These are phyloP conservation scores for Coregonus ussuriensis DNA, from an alignment of 2,797 vertebrate species.

Conservation along the genomic window DNA sequence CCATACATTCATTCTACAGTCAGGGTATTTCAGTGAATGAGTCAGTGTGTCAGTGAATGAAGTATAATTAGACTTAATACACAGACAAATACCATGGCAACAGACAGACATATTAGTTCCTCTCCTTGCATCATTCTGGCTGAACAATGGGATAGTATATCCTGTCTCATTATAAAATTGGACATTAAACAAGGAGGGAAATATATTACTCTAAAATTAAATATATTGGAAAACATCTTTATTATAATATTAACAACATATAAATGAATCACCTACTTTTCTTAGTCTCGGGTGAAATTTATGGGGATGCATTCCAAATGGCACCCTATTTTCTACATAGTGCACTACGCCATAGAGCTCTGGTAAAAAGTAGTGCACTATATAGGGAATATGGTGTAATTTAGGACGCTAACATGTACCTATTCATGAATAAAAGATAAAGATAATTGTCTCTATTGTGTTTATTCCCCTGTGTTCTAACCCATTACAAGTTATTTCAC, in stretches of 20 bases:
- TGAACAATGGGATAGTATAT: not conserved
- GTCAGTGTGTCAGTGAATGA: not conserved
- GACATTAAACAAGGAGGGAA: not conserved
- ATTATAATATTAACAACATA: conserved; percentile 20
- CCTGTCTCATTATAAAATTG: not conserved
- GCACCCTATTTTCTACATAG: not conserved
- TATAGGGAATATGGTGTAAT: not conserved
- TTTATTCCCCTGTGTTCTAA: conserved; percentile 44
- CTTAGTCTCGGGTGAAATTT: conserved; percentile 36
- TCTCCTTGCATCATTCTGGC: not conserved
- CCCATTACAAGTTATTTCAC: conserved; percentile 18
- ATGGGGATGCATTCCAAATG: not conserved
- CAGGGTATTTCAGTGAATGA: not conserved
- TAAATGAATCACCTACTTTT: conserved; percentile 33
- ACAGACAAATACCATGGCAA: not conserved
- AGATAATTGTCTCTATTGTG: conserved; percentile 54
- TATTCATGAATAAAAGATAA: conserved; percentile 53
- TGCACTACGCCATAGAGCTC: not conserved
- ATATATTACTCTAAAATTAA: conserved; percentile 11
- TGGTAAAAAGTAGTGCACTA: not conserved
- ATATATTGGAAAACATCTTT: conserved; percentile 26
- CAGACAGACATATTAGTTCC: not conserved
- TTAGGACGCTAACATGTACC: not conserved
- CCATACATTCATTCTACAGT: not conserved
- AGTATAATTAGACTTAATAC: not conserved